Evolutionary conservation across 2,888 invertebrate species (phyloP), one percentile per base, ranked within the genome.

Genomic region (Morpho achilles): DNA sequence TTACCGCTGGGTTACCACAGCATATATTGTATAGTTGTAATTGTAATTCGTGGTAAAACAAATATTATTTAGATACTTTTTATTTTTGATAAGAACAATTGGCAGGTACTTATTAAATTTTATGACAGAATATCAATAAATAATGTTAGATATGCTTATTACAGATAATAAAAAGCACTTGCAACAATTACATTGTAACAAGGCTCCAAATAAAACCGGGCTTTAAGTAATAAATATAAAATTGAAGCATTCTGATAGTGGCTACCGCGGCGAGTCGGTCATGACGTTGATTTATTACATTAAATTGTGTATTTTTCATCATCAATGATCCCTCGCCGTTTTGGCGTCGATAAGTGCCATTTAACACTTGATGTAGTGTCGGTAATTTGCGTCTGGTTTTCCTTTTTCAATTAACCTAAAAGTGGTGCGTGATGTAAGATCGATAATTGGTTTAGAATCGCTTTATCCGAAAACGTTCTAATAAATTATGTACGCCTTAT

Each of bases 361-460:
- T 89, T 89, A 89, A 85, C 90, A 88, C 89, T 85, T 90, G 90
- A 90, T 90, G 73, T 88, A 90, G 89, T 90, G 89, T 86, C 84
- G 72, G 82, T 90, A 90, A 90, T 90, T 87, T 87, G 86, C 82
- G 84, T 74, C 73, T 76, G 76, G 74, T 86, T 85, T 86, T 84
- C 80, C 74, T 79, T 87, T 89, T 88, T 90, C 90, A 89, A 90
- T 90, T 88, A 89, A 78, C 70, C 68, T 68, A 60, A 85, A 87
- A 90, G 87, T 86, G 84, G 76, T 75, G 77, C 81, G 81, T 82
- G 79, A 74, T 77, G 80, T 77, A 82, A 81, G 77, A 74, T 76
- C 71, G 69, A 65, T 67, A 71, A 75, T 71, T 73, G 73, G 53
- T 54, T 46, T 47, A 49, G 45, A 50, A 61, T 69, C 70, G 72